phyloP scores from a whole-genome alignment of 2,113 vertebrate species.

The Oryzias javanicus region DNA sequence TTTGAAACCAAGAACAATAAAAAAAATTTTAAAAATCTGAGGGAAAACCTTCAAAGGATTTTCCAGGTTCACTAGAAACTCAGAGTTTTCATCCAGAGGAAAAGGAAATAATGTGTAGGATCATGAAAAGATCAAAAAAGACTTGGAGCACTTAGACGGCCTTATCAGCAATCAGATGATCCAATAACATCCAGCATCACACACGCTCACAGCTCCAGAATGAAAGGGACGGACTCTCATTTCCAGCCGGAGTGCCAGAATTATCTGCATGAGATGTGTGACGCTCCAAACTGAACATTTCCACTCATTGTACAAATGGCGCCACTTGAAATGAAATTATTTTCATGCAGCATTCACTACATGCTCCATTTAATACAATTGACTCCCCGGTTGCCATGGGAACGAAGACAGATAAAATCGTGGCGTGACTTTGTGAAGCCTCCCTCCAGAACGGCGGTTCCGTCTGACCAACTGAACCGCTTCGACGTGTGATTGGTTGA shows the following conservation, averaged over 20 bases:
- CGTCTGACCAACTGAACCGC: no score
- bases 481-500: no score
- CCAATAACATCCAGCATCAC: no score
- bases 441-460: neutral
- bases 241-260: neutral
- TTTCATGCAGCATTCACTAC: neutral
- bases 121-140: no score
- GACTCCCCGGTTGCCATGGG: conserved; percentile 3
- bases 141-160: no score
- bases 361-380: neutral
- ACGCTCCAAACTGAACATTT: neutral
- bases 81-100: no score
- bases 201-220: neutral
- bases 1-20: no score
- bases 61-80: no score
- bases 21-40: no score
- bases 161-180: no score
- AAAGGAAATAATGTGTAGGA: no score
- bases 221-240: neutral
- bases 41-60: no score
- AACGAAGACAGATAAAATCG: neutral
- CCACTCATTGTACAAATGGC: neutral
- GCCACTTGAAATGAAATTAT: neutral
- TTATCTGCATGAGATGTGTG: neutral
- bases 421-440: neutral